Evolutionary conservation across 2,113 vertebrate genomes (phyloP).

Genomic region (Pangasianodon hypophthalmus): DNA sequence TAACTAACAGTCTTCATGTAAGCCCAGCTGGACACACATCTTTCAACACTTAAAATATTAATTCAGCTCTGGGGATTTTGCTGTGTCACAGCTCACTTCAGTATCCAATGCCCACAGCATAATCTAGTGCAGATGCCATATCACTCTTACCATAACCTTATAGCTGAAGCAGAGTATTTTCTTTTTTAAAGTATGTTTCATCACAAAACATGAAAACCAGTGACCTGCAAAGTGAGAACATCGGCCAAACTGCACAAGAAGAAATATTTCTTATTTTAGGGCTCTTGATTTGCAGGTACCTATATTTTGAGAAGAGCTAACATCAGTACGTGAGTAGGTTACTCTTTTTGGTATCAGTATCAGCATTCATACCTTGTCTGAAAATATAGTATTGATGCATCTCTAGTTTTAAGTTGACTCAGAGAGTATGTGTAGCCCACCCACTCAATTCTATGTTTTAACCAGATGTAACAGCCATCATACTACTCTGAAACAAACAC

Average conservation of each 20-base stretch:
- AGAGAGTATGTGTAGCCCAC: no score
- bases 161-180: neutral
- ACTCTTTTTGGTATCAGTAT: neutral
- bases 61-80: constrained; percentile 17
- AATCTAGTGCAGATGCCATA: constrained; percentile 5
- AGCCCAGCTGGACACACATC: constrained; percentile 22
- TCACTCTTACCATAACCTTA: neutral
- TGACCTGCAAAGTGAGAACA: neutral
- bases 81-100: neutral
- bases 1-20: constrained; percentile 17
- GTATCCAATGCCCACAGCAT: neutral
- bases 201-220: neutral
- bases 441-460: no score
- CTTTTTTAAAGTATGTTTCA: neutral
- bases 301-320: neutral
- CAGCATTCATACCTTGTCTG: neutral
- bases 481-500: no score
- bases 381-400: neutral
- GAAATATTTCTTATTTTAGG: neutral
- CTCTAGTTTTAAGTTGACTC: neutral
- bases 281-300: neutral
- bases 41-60: constrained; percentile 3
- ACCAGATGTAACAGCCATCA: no score
- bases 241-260: neutral
- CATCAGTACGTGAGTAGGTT: neutral